Evolutionary conservation across 1,140 invertebrate genomes (phyloP), one percentile per base, ranked within the genome.

Genomic region (Aethina tumida): DNA sequence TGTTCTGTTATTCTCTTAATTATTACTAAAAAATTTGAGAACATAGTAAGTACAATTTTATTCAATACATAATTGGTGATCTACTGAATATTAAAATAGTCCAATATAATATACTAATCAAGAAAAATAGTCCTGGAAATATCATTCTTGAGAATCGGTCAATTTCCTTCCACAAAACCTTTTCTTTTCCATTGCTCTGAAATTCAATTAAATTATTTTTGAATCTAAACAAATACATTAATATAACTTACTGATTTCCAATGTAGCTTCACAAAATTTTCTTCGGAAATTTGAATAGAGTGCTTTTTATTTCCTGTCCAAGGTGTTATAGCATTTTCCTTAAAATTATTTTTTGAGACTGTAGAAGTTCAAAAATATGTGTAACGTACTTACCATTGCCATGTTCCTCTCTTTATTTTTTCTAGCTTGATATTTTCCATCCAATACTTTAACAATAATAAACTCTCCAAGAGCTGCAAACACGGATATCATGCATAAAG

Each of bases 381-480:
- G 22, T 8, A 24, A 24, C 12, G n/a, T 24, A 24, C 59, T 68
- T 64, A 79, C 78, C 68, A 74, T 73, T 41, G 75, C 74, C 50
- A 42, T 18, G 42, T 56, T 38, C 8, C 35, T 24, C 27, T 51
- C 43, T 33, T 51, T 50, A 33, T 64, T 61, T 18, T 62, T 58
- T 35, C 60, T 52, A 44, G 71, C 59, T 56, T 82, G 76, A 47
- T 81, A 79, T 43, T 75, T 73, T 20, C 80, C 73, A 49, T 84
- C 79, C 31, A 85, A 55, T 2, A 84, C 81, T 61, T 84, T 84
- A 5, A 88, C 83, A 12, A 89, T 78, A 0, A 87, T 84, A 56
- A 88, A 90, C 66, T 91, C 86, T 16, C 81, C 76, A 5, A 90
- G 63, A 4, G 84, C 81, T 1, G 81, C 76, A 54, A 90, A 90